Percentiles rank a stretch among this genome's conserved stretches.
These are phyloP conservation scores for Norana najaformis DNA, from an alignment of 2,888 invertebrate genomes.

Conservation along the genomic window DNA sequence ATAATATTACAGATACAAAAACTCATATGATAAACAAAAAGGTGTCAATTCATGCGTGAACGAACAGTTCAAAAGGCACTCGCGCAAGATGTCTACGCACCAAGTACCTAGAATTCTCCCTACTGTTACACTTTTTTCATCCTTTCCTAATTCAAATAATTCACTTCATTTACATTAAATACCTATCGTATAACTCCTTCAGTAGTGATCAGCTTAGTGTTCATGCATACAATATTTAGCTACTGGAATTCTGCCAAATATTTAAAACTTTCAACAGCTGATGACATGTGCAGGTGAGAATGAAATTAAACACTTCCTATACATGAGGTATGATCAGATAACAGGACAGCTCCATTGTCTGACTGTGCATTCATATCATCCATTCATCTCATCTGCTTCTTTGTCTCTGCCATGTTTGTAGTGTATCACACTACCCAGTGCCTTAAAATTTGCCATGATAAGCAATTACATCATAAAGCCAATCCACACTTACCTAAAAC, in stretches of 20 bases:
- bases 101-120: neutral
- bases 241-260: too few species aligned
- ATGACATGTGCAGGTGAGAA: too few species aligned
- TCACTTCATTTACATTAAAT: neutral
- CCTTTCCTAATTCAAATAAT: neutral
- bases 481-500: slow-evolving; percentile 57
- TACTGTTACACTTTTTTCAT: neutral
- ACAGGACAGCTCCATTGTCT: too few species aligned
- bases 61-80: neutral
- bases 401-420: too few species aligned
- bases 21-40: neutral
- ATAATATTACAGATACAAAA: neutral
- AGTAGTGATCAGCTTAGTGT: neutral
- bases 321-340: too few species aligned
- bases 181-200: neutral
- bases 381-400: too few species aligned
- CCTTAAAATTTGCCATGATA: too few species aligned
- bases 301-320: too few species aligned
- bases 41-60: neutral
- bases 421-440: too few species aligned
- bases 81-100: neutral
- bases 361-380: too few species aligned
- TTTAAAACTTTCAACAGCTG: too few species aligned
- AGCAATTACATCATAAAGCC: neutral
- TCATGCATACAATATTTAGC: too few species aligned